Conservation (phyloP, 2,113 vertebrate species). For the Pituophis catenifer region DNA sequence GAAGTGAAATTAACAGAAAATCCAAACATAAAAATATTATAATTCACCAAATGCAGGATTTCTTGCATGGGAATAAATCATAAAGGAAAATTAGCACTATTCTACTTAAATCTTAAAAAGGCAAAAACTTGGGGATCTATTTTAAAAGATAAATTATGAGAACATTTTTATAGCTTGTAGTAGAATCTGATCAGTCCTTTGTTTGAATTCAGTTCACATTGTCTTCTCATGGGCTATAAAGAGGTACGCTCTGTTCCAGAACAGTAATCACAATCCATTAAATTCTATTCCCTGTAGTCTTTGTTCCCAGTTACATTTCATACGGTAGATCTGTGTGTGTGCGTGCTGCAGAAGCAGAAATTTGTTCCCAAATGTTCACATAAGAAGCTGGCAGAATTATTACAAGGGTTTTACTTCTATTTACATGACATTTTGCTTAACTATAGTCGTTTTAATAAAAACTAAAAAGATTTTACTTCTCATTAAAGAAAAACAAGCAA, state of each 20-base stretch:
- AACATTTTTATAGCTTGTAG: conserved; percentile 59
- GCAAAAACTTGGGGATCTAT: conserved; percentile 34
- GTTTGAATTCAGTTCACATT: conserved; percentile 87
- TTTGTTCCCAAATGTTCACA: neutral
- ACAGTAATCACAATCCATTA: conserved; percentile 90
- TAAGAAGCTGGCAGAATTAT: conserved; percentile 37
- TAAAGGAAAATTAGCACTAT: conserved; percentile 9
- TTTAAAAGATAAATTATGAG: conserved; percentile 63
- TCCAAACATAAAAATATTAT: conserved; percentile 30
- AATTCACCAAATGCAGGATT: conserved; percentile 26
- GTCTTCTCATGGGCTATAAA: conserved; percentile 76
- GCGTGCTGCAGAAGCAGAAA: conserved; percentile 27
- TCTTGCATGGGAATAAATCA: conserved; percentile 5
- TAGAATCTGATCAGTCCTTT: conserved; percentile 74
- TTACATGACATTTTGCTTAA: neutral
- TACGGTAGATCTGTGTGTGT: conserved; percentile 57
- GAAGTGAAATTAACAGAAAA: conserved; percentile 30
- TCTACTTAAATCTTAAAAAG: conserved; percentile 33
- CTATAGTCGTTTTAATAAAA: conserved; percentile 1
- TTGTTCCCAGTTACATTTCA: conserved; percentile 77
- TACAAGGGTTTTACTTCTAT: conserved; percentile 23
- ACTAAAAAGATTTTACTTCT: neutral
- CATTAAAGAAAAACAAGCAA: neutral
- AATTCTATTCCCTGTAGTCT: conserved; percentile 83
- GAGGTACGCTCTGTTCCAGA: conserved; percentile 88